phyloP scores from a whole-genome alignment of 2,797 vertebrate species.

The Sebastes variabilis region DNA sequence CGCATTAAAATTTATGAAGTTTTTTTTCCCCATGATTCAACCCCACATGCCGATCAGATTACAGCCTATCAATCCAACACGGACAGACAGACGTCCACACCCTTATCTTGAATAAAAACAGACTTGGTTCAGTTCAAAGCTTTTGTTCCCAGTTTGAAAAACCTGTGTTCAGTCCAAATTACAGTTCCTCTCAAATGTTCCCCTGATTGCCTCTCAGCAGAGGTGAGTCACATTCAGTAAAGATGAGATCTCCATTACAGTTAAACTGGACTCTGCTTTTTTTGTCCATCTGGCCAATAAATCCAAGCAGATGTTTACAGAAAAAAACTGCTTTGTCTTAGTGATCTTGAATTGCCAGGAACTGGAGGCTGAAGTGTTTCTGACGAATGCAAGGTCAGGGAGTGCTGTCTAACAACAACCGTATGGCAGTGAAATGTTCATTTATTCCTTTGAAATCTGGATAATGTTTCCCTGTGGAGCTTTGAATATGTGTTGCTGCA shows the following conservation, averaged over 20 bases:
- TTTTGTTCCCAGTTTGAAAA: constrained; percentile 41
- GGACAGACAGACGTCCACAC: constrained; percentile 44
- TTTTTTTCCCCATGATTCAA: constrained; percentile 20
- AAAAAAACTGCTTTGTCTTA: constrained; percentile 7
- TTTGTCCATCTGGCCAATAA: constrained; percentile 78
- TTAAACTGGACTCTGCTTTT: constrained; percentile 61
- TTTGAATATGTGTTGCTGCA: not conserved
- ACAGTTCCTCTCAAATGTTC: constrained; percentile 18
- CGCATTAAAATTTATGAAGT: not conserved
- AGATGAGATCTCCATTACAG: constrained; percentile 56
- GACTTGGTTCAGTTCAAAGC: constrained; percentile 37
- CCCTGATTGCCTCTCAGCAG: constrained; percentile 62
- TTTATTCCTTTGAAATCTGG: not conserved
- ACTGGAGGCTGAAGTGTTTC: constrained; percentile 51
- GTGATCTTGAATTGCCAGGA: constrained; percentile 15
- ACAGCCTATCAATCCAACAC: constrained; percentile 38
- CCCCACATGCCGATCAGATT: constrained; percentile 50
- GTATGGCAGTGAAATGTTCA: constrained; percentile 11
- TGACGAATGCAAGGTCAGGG: constrained; percentile 43
- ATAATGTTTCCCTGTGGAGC: not conserved
- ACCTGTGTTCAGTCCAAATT: constrained; percentile 40
- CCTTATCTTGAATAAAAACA: constrained; percentile 68
- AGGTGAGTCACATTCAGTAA: constrained; percentile 56
- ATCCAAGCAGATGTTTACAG: constrained; percentile 69
- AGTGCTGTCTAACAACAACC: constrained; percentile 42